Conservation (phyloP, 2,888 invertebrate species). For the Cenopis cana region DNA sequence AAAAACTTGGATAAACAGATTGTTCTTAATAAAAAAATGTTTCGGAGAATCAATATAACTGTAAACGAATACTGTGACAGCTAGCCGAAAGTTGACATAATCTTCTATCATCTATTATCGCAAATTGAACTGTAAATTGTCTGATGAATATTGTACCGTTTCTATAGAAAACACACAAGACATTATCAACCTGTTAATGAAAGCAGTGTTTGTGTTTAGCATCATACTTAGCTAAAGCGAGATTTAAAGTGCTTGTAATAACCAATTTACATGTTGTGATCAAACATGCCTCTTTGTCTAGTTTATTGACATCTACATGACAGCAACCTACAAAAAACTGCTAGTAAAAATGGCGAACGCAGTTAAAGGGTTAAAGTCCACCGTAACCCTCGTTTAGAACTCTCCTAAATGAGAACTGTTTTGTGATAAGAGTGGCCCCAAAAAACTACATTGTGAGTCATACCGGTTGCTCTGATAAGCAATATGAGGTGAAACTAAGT, state of each 20-base stretch:
- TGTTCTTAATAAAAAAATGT: neutral
- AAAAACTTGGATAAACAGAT: neutral
- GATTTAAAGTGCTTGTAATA: conserved; percentile 35
- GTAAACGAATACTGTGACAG: too few species aligned
- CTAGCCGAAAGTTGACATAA: neutral
- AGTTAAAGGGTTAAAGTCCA: conserved; percentile 66
- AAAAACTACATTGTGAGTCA: neutral
- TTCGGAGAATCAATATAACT: neutral
- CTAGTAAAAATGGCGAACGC: conserved; percentile 53
- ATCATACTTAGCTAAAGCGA: conserved; percentile 30
- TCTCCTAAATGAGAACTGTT: conserved; percentile 49
- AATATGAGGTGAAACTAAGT: neutral
- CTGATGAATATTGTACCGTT: neutral
- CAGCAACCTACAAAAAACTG: conserved; percentile 57
- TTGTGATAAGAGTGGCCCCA: neutral
- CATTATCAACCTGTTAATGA: conserved; percentile 11
- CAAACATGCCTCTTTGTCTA: conserved; percentile 70
- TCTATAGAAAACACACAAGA: conserved; percentile 18
- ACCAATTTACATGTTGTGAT: conserved; percentile 56
- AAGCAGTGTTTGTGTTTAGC: conserved; percentile 35
- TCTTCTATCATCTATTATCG: neutral
- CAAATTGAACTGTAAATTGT: neutral
- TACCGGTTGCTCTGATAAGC: neutral
- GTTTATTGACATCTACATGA: conserved; percentile 55
- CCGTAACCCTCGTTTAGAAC: conserved; percentile 61